A percentile compares a stretch with the other conserved stretches of the same genome.
Evolutionary conservation across 2,888 invertebrate genomes (phyloP).

Genomic region (Drosophila antonietae): DNA sequence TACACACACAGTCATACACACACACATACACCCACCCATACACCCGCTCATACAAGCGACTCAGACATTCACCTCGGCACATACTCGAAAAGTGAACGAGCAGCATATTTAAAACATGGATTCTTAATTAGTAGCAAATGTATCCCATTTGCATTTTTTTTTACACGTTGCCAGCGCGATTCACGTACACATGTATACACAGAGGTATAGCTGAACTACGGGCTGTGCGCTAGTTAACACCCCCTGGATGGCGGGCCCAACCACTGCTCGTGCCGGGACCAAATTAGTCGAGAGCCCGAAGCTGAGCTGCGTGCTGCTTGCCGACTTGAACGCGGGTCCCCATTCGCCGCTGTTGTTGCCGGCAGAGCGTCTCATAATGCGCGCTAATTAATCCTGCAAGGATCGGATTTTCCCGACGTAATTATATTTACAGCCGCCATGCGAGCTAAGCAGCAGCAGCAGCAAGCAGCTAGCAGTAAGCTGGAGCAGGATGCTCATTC

Average conservation of each 20-base stretch:
- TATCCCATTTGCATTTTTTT: constrained; percentile 67
- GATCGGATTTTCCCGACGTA: constrained; percentile 84
- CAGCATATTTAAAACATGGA: constrained; percentile 81
- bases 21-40: neutral
- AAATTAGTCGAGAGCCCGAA: constrained; percentile 55
- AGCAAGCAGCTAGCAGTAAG: neutral
- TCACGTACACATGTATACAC: constrained; percentile 64
- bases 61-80: constrained; percentile 38
- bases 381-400: constrained; percentile 85
- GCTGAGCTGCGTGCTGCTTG: constrained; percentile 31
- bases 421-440: constrained; percentile 81
- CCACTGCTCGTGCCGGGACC: constrained; percentile 24
- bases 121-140: constrained; percentile 83
- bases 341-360: constrained; percentile 27
- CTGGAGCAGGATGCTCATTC: constrained; percentile 25
- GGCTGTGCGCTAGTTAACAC: constrained; percentile 64
- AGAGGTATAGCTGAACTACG: constrained; percentile 46
- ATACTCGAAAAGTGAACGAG: constrained; percentile 40
- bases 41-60: constrained; percentile 11
- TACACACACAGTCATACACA: constrained; percentile 14
- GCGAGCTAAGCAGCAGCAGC: constrained; percentile 63
- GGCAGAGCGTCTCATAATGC: constrained; percentile 82
- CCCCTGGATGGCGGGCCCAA: constrained; percentile 35
- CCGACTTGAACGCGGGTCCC: constrained; percentile 27
- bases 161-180: constrained; percentile 60